Percentiles rank a stretch among this genome's conserved stretches.
phyloP scores from a whole-genome alignment of 1,140 invertebrate species.

The Eupeodes corollae region DNA sequence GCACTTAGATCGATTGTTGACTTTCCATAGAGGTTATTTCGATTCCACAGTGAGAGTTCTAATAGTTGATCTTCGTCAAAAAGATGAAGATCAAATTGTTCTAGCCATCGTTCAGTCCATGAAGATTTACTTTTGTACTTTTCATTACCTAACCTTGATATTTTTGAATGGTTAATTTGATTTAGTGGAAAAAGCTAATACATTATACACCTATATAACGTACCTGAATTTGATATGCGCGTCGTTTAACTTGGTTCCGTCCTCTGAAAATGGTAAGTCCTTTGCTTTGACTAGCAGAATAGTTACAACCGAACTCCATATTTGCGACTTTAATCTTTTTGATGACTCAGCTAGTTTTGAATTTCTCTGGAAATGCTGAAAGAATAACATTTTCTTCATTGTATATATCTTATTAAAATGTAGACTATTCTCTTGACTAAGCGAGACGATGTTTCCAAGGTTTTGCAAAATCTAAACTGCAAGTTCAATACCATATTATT shows the following conservation, averaged over 20 bases:
- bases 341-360: conserved; percentile 65
- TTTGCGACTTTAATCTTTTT: conserved; percentile 74
- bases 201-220: conserved; percentile 5
- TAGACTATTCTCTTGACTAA: no score
- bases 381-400: conserved; percentile 1
- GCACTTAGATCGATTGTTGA: conserved; percentile 74
- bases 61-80: conserved; percentile 58
- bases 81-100: conserved; percentile 94
- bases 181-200: background rate
- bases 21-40: conserved; percentile 43
- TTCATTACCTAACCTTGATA: conserved; percentile 77
- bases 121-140: conserved; percentile 96
- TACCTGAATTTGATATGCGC: conserved; percentile 95
- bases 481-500: no score
- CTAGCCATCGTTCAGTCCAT: conserved; percentile 82
- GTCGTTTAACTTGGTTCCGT: conserved; percentile 78
- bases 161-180: background rate
- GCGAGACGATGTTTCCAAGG: no score
- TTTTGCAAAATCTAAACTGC: no score
- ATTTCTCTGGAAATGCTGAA: conserved; percentile 68
- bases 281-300: conserved; percentile 92
- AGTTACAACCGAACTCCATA: conserved; percentile 92
- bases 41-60: conserved; percentile 32
- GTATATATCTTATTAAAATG: no score
- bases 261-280: conserved; percentile 77